Base-by-base conservation (phyloP, 2,888 invertebrate genomes). In the Dioctria linearis region DNA sequence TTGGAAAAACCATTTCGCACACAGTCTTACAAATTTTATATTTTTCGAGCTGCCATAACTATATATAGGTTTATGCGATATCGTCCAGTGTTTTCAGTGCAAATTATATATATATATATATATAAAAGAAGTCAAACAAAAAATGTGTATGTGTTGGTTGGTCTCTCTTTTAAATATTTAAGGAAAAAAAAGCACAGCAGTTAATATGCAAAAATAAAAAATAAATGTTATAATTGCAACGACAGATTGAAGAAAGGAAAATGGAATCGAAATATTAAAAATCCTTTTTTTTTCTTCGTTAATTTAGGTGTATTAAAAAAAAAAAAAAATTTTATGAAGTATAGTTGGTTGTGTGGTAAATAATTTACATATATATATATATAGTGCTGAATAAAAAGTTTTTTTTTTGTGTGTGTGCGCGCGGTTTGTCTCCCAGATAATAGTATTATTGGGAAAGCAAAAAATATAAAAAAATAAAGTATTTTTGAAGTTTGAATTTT, bases 131-230 rank as follows among this genome's bases (percentile, higher is more conserved):
- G 63, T 76, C 63, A 76, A 63, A 49, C 63, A 76, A 42, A n/a
- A 57, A 6, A 25, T 63, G 63, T 76, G 63, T 49, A 25, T 42
- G 63, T 76, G 76, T 76, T 25, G 25, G 59, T 75, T 46, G n/a
- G 61, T 49, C 54, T 46, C 37, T 25, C 25, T 25, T 25, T 25
- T 25, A 25, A 25, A 25, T 25, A 25, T 25, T 25, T 25, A 76
- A 63, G 76, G 3, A 75, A 76, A 25, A 25, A 51, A 63, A 61
- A 76, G 63, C 76, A 63, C 63, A 25, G 43, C 43, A 76, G 66
- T 25, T 25, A 25, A 76, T 78, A 66, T 78, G 71, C 69, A 80
- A 71, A 73, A 80, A 80, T 71, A 80, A 71, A 37, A 76, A 73
- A 80, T 42, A 61, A 80, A 80, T 59, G 63, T 71, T 71, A 80